Evolutionary conservation across 2,113 vertebrate species (phyloP), one percentile per base, ranked within the genome.

Genomic region (Camelus dromedarius): DNA sequence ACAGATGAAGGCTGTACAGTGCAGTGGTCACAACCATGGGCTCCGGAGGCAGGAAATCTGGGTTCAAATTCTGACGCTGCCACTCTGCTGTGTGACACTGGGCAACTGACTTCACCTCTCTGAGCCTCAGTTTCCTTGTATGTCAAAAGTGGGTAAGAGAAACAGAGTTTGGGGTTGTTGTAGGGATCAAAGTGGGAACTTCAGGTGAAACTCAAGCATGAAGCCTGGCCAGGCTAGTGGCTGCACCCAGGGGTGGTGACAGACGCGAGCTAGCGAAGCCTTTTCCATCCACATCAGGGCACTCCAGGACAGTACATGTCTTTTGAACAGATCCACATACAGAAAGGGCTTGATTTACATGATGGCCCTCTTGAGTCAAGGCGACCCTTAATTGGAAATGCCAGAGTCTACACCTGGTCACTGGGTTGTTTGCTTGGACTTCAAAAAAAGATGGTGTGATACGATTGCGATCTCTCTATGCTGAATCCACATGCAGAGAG

Each of bases 271-370:
- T 2, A 50, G n/a, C 50, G 2, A 8, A 82, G 30, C 12, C 58
- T 35, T 32, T 81, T 11, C 56, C 16, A 22, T 32, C 13, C 2
- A 19, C 32, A 1, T 3, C 3, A 0, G 50, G 32, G 8, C 13
- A 7, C 32, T n/a, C 38, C 2, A 5, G 32, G 28, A 54, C 30
- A 72, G 16, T 75, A 13, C 18, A 1, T 2, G 2, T 20, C 69
- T 94, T 87, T 35, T 6, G 54, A 92, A 62, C 13, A 20, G 24
- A 9, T 58, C 42, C 7, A 19, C 38, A 30, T 4, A 10, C 20
- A 35, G 19, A 42, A 70, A 24, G 0, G 2, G 60, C 38, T 89
- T 81, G 46, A 62, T 28, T 42, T 50, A 20, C 14, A 1, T 2
- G 7, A 14, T 11, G 58, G n/a, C 28, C 56, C 52, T 56, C 2